Conservation (phyloP, 2,888 invertebrate genomes). For the Tethea ocularis region DNA sequence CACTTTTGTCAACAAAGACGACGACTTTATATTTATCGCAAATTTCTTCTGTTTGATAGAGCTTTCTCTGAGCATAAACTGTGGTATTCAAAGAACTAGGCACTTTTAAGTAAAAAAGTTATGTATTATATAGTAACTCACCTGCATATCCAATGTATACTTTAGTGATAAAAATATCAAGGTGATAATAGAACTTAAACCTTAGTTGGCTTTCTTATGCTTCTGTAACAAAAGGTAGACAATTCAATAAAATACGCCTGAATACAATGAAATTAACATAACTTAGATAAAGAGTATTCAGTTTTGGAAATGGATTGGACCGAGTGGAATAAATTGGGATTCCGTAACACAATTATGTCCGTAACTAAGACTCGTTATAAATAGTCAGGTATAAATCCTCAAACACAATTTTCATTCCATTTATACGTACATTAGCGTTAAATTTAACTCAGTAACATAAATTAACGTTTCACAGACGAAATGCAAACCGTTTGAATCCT, state of each 20-base stretch:
- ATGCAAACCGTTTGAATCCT: not conserved
- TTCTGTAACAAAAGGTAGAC: not conserved
- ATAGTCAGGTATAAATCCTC: conserved; percentile 1
- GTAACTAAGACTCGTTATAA: not conserved
- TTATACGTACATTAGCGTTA: conserved; percentile 1
- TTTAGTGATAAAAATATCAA: no score
- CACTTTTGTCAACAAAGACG: not conserved
- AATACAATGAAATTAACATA: not conserved
- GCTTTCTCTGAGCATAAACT: no score
- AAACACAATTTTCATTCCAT: not conserved
- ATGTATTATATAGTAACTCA: no score
- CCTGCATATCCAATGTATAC: no score
- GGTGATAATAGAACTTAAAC: no score
- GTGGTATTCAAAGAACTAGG: no score
- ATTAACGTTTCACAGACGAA: not conserved
- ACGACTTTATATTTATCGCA: no score
- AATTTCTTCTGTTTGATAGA: no score
- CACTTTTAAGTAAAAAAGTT: no score
- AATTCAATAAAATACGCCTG: not conserved
- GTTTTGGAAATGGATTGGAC: not conserved
- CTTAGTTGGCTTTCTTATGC: no score
- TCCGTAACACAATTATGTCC: conserved; percentile 1
- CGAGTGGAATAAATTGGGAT: not conserved
- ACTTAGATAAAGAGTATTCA: not conserved
- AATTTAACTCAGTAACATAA: conserved; percentile 1